These are phyloP conservation scores for Geothlypis trichas DNA, from an alignment of 2,113 vertebrate species.

Conservation along the genomic window DNA sequence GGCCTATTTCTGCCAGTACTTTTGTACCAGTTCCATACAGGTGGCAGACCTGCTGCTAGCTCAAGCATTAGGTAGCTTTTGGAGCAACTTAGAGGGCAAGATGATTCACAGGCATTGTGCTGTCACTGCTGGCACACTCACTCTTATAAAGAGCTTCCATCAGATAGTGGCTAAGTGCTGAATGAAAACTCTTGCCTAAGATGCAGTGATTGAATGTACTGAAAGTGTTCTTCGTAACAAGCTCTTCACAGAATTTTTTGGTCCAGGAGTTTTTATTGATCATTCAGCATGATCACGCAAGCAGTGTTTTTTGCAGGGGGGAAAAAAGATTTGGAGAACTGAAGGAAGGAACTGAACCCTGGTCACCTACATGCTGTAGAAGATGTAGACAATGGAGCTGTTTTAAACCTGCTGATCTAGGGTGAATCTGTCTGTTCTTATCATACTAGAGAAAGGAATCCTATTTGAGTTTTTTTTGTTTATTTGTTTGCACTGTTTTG, in stretches of 20 bases:
- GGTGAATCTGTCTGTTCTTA: background rate
- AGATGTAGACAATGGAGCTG: background rate
- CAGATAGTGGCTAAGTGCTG: background rate
- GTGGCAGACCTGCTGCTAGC: background rate
- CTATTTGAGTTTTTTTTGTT: background rate
- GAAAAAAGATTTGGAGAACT: background rate
- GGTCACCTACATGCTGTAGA: background rate
- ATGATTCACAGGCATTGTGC: background rate
- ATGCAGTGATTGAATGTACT: background rate
- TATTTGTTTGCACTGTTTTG: background rate
- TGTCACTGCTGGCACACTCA: background rate
- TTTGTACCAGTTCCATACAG: background rate
- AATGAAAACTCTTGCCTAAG: constrained; percentile 11
- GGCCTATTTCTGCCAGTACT: background rate
- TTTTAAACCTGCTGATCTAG: background rate
- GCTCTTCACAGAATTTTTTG: background rate
- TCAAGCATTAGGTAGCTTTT: background rate
- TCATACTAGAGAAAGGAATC: background rate
- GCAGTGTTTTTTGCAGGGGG: background rate
- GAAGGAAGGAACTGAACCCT: background rate
- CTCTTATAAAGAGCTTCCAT: background rate
- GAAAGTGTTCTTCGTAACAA: background rate
- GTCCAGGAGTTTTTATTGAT: background rate
- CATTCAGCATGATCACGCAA: background rate
- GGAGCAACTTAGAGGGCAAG: background rate